phyloP scores from a whole-genome alignment of 2,888 invertebrate species.

The Ormyrus thymus region DNA sequence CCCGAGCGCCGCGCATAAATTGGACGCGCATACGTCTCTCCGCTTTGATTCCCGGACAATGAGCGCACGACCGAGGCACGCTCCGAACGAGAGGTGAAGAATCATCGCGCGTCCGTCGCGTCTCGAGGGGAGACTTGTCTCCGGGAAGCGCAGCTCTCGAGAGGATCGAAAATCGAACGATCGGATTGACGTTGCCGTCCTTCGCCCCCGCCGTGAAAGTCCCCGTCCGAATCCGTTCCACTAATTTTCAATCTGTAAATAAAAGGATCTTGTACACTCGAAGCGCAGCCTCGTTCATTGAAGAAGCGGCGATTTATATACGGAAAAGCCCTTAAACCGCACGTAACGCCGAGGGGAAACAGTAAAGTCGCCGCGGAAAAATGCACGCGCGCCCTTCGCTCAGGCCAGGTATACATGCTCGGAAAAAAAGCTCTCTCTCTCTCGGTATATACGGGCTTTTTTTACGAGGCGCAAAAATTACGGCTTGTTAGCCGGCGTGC shows the following conservation, averaged over 20 bases:
- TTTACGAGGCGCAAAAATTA: conserved; percentile 50
- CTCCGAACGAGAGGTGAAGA: conserved; percentile 12
- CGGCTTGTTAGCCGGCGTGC: conserved; percentile 32
- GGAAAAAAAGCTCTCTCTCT: background rate
- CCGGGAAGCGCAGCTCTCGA: background rate
- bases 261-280: no score
- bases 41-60: conserved; percentile 5
- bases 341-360: background rate
- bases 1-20: conserved; percentile 1
- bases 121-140: conserved; percentile 18
- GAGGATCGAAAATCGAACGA: no score
- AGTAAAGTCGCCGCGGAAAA: background rate
- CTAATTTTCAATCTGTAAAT: no score
- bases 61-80: conserved; percentile 1
- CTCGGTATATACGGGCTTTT: background rate
- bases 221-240: no score
- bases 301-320: no score
- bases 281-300: no score
- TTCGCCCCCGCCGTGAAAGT: no score
- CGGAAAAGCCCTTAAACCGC: no score
- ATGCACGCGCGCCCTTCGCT: no score
- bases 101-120: conserved; percentile 11
- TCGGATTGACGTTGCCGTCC: no score
- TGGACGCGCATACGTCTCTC: background rate
- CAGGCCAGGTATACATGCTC: background rate